Conservation (phyloP, 1,140 invertebrate genomes). For the Aporrectodea caliginosa region DNA sequence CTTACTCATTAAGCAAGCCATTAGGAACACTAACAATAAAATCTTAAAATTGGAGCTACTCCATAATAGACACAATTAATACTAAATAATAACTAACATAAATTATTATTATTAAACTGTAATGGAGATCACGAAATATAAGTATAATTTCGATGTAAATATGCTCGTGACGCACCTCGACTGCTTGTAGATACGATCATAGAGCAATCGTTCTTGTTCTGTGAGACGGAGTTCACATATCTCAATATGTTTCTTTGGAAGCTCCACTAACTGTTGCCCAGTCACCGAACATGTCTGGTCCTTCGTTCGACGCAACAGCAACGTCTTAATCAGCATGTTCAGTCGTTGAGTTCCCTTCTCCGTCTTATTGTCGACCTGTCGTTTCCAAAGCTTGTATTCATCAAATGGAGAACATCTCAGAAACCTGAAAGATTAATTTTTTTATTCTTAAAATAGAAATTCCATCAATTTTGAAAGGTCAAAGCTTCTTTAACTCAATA, state of each 20-base stretch:
- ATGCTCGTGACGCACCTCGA: no score
- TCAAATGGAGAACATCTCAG: slow-evolving; percentile 80
- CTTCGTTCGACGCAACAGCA: slow-evolving; percentile 82
- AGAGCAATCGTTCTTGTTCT: background rate
- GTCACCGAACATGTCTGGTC: slow-evolving; percentile 61
- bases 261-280: slow-evolving; percentile 45
- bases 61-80: no score
- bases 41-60: no score
- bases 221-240: background rate
- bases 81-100: no score
- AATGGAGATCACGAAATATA: no score
- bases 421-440: slow-evolving; percentile 60
- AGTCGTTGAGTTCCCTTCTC: slow-evolving; percentile 67
- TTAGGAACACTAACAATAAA: no score
- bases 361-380: slow-evolving; percentile 70
- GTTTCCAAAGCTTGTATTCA: slow-evolving; percentile 67
- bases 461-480: no score
- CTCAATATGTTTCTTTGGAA: background rate
- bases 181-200: background rate
- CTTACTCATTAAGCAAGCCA: no score
- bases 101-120: no score
- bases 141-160: no score
- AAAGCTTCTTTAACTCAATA: no score
- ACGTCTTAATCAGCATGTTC: slow-evolving; percentile 71
- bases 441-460: background rate